Evolutionary conservation across 2,797 vertebrate genomes (phyloP).

Genomic region (Sternarchorhynchus goeldii): DNA sequence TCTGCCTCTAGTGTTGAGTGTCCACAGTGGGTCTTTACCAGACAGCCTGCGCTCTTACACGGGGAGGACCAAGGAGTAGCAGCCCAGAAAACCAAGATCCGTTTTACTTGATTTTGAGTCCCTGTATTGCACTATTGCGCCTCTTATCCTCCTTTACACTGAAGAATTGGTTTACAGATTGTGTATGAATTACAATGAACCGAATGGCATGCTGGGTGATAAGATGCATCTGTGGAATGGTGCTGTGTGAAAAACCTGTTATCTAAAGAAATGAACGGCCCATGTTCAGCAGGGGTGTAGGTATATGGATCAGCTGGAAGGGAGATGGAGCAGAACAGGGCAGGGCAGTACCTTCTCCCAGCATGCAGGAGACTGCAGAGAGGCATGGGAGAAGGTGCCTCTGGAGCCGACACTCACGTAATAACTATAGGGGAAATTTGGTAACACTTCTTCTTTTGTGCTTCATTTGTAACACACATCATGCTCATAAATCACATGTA

Average conservation of each 20-base stretch:
- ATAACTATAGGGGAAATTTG: no score
- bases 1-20: conserved; percentile 44
- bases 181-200: conserved; percentile 42
- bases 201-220: conserved; percentile 23
- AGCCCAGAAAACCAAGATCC: conserved; percentile 50
- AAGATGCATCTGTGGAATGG: conserved; percentile 20
- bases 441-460: no score
- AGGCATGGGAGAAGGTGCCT: background rate
- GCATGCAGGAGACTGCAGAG: background rate
- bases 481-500: no score
- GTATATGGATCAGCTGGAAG: conserved; percentile 10
- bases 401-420: background rate
- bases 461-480: no score
- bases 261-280: conserved; percentile 30
- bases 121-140: conserved; percentile 13
- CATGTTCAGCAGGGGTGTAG: conserved; percentile 19
- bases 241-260: conserved; percentile 13
- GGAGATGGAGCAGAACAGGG: conserved; percentile 4
- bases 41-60: conserved; percentile 31
- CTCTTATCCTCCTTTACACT: conserved; percentile 21
- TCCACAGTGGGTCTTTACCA: conserved; percentile 43
- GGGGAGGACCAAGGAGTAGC: conserved; percentile 34
- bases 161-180: conserved; percentile 31
- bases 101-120: conserved; percentile 56
- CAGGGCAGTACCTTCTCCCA: background rate